Base-by-base conservation (phyloP, 2,888 invertebrate genomes). In the Glyphotaelius pellucidus region DNA sequence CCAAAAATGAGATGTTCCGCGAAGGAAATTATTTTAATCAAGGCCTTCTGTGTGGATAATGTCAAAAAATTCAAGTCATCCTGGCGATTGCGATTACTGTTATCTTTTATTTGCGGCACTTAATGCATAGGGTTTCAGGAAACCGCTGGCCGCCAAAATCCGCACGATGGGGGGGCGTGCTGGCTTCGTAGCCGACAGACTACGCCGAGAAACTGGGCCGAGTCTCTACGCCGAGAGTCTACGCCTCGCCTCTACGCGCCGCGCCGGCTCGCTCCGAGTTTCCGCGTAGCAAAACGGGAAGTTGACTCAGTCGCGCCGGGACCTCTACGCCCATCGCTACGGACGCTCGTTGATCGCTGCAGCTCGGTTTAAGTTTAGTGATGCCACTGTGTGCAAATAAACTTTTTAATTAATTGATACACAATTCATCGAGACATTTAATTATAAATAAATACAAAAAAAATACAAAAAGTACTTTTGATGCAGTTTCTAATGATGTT, bases 291-390 rank as follows among this genome's bases (percentile, higher is more conserved):
- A 86, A 86, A 86, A 47, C 42, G 86, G 47, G 86, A 86, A 86
- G 86, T 86, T 67, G 67, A 47, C 31, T 88, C 88, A 88, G 88
- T 88, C 88, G 88, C 67, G 88, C 38, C 79, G 88, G 88, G 67
- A 88, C 88, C 88, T 32, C 88, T 88, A 88, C 31, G 67, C 32
- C 52, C 14, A 14, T 32, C 52, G 88, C 88, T 88, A 88, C 88
- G 88, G 31, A 32, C 32, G 79, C 42, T 86, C 88, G 79, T 79
- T 79, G 67, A 31, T 7, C 19, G 15, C 2, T 67, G 67, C 88
- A 38, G 19, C 52, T 52, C 31, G 31, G 35, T n/a, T 12, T n/a
- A 67, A 67, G 67, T 67, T 67, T 67, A 67, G 25, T 67, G 67
- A 9, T 67, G n/a, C 67, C 67, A 67, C 25, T 67, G 25, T 25